Conservation (phyloP, 2,113 vertebrate species). For the Pogonocichla stellata region DNA sequence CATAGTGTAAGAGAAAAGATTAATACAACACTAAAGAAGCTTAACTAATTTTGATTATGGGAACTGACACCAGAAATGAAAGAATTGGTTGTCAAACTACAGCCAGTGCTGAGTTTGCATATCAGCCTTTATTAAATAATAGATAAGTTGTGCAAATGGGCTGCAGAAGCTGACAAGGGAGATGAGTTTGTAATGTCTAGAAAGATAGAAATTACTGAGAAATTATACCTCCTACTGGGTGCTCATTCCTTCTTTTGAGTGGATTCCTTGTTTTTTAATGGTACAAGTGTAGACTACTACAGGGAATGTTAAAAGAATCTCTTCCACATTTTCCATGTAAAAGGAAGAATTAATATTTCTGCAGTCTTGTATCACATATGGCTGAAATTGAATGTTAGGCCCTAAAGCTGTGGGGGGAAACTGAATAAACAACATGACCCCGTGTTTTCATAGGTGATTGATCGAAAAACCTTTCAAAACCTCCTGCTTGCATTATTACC, state of each 20-base stretch:
- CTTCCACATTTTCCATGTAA: not conserved
- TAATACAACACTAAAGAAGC: not conserved
- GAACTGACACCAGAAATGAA: not conserved
- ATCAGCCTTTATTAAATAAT: not conserved
- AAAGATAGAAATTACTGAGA: not conserved
- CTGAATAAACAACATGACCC: not conserved
- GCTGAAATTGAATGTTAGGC: not conserved
- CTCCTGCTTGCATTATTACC: not conserved
- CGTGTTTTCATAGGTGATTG: not conserved
- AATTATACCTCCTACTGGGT: not conserved
- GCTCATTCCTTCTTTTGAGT: not conserved
- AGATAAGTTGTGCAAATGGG: not conserved
- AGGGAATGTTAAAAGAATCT: not conserved
- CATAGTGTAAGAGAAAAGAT: not conserved
- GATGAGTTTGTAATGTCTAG: not conserved
- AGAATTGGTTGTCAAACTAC: not conserved
- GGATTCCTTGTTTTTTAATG: not conserved
- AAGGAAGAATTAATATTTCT: not conserved
- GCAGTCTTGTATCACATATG: not conserved
- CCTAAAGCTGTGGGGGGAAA: not conserved
- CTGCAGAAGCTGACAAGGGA: not conserved
- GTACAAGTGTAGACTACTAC: not conserved
- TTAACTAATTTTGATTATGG: not conserved
- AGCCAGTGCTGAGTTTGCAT: not conserved
- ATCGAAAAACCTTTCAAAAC: not conserved